Base-by-base conservation (phyloP, 2,888 invertebrate genomes). In the Aproaerema taeniolella region DNA sequence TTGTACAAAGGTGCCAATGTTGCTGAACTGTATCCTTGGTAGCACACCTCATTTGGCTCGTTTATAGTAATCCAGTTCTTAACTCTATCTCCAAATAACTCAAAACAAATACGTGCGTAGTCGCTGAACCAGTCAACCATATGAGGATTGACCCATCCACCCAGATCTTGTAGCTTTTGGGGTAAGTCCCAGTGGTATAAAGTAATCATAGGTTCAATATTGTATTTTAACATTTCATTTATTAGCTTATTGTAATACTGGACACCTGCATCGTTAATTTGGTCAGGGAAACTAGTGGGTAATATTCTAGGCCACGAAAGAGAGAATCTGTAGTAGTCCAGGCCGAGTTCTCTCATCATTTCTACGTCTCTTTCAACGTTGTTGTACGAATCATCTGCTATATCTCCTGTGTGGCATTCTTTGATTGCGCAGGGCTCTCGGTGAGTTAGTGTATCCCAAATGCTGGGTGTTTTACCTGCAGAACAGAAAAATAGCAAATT, bases 391-490 rank as follows among this genome's bases (percentile, higher is more conserved):
- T 50, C 34, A 9, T 15, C 36, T 8, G 58, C 53, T 0, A 80
- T 59, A 42, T 80, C 78, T 0, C 78, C 89, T 45, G 81, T 88
- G 26, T 81, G 77, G 16, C 71, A 53, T 52, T 89, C 83, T 4
- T 42, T 65, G 11, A 89, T 80, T 38, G 73, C 70, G 10, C 85
- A 85, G 0, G n/a, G n/a, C n/a, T 49, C 45, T 30, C n/a, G 53
- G 44, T 89, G 89, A 1, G 88, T 80, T 49, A 89, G 64, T 43
- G 67, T 77, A 64, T 92, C 91, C 91, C 91, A 91, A 38, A 90
- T 89, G 38, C 79, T 88, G 58, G 78, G 80, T 1, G 86, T 67
- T 57, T 88, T 89, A 10, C 87, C 89, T 75, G 52, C n/a, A 56
- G 8, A n/a, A n/a, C n/a, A n/a, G n/a, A n/a, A n/a, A n/a, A n/a